A percentile compares a stretch with the other conserved stretches of the same genome.
phyloP scores from a whole-genome alignment of 2,113 vertebrate genomes.

The Anoura caudifer region DNA sequence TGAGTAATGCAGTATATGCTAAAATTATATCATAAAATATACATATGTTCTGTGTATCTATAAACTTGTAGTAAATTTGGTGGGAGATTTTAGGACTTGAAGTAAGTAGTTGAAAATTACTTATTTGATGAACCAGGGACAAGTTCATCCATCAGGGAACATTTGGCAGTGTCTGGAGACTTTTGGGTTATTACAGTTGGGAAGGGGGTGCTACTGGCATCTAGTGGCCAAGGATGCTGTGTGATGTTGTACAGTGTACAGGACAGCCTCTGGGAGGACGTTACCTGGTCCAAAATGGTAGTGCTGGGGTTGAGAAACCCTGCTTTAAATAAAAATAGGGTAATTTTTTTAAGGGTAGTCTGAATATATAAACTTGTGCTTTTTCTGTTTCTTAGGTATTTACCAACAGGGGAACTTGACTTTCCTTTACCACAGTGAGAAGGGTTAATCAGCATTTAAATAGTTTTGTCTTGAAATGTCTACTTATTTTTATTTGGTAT shows the following conservation, averaged over 20 bases:
- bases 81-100: not conserved
- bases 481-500: not conserved
- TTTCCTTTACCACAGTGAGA: slow-evolving; percentile 16
- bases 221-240: not conserved
- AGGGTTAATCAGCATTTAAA: slow-evolving; percentile 33
- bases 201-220: not conserved
- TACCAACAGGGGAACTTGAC: not conserved
- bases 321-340: not conserved
- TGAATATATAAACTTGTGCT: not conserved
- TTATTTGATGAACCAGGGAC: not conserved
- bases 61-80: not conserved
- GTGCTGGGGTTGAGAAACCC: not conserved
- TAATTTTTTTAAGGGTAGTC: not conserved
- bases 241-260: not conserved
- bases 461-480: slow-evolving; percentile 25
- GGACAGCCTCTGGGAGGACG: not conserved
- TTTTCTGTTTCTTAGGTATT: not conserved
- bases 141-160: not conserved
- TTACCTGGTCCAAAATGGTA: not conserved
- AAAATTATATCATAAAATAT: not conserved
- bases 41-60: not conserved
- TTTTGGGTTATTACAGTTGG: not conserved
- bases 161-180: not conserved
- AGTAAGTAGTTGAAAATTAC: not conserved
- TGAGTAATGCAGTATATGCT: not conserved